Conservation (phyloP, 2,797 vertebrate genomes). For the Parauchenoglanis punctatus region DNA sequence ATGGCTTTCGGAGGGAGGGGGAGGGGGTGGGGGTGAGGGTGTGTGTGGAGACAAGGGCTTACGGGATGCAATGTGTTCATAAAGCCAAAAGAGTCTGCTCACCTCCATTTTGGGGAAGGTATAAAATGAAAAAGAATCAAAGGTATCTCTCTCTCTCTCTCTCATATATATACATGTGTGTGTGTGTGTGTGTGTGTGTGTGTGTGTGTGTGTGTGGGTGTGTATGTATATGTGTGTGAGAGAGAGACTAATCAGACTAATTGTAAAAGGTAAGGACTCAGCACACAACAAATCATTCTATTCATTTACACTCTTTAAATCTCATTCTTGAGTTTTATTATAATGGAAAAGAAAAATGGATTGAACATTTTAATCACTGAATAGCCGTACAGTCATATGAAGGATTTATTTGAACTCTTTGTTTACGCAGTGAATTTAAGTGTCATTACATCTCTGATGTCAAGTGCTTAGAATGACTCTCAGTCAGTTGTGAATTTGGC, state of each 20-base stretch:
- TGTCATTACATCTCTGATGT: slow-evolving; percentile 91
- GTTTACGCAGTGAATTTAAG: slow-evolving; percentile 87
- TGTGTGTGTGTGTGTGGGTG: background rate
- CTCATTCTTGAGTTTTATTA: background rate
- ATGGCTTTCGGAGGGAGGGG: slow-evolving; percentile 36
- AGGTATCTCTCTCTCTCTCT: too few relatives aligned
- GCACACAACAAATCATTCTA: background rate
- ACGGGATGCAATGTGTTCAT: slow-evolving; percentile 57
- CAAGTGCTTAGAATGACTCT: slow-evolving; percentile 98
- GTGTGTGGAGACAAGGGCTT: slow-evolving; percentile 29
- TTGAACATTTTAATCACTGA: slow-evolving; percentile 6
- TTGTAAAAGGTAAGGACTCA: background rate
- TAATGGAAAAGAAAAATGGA: background rate
- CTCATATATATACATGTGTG: background rate
- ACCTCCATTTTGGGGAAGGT: slow-evolving; percentile 27
- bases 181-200: background rate
- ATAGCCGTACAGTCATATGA: slow-evolving; percentile 84
- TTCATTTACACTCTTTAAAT: background rate
- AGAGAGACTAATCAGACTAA: background rate
- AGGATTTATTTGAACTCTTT: slow-evolving; percentile 76
- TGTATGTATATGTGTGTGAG: background rate
- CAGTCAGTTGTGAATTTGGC: slow-evolving; percentile 98
- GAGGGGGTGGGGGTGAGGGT: background rate
- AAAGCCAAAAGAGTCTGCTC: slow-evolving; percentile 47
- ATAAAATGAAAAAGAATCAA: slow-evolving; percentile 1